Conservation (phyloP, 2,113 vertebrate species). For the Phaethornis superciliosus region DNA sequence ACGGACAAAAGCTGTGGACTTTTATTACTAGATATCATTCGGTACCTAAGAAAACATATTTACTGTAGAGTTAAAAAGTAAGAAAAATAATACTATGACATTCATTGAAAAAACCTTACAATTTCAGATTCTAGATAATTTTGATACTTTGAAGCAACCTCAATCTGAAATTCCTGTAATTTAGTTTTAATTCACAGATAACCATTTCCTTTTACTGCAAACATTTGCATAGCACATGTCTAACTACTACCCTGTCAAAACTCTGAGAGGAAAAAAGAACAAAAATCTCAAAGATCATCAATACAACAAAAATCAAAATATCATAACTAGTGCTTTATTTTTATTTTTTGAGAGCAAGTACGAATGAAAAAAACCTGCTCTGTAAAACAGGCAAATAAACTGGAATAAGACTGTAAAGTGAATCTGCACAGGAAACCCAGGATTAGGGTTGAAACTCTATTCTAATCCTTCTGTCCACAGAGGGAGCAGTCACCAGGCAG, state of each 20-base stretch:
- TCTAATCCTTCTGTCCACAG: slow-evolving; percentile 50
- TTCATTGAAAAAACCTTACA: not conserved
- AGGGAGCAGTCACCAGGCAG: not conserved
- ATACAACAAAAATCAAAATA: not conserved
- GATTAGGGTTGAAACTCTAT: slow-evolving; percentile 44
- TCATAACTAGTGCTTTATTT: not conserved
- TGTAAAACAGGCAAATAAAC: not conserved
- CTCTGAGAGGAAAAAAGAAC: no score
- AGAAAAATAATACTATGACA: not conserved
- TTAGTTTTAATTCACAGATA: slow-evolving; percentile 32
- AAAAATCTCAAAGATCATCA: not conserved
- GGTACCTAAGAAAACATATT: not conserved
- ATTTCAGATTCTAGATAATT: not conserved
- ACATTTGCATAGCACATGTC: not conserved
- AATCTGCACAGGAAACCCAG: slow-evolving; percentile 26
- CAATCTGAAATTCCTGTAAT: not conserved
- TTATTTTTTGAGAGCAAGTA: not conserved
- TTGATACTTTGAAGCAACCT: not conserved
- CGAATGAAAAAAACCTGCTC: not conserved
- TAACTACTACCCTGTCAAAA: not conserved
- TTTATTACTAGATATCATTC: not conserved
- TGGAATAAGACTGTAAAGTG: not conserved
- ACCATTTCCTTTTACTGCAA: not conserved
- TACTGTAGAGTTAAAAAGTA: not conserved
- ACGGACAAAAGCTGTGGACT: not conserved